Evolutionary conservation across 2,113 vertebrate species (phyloP).

Genomic region (Pedionomus torquatus): DNA sequence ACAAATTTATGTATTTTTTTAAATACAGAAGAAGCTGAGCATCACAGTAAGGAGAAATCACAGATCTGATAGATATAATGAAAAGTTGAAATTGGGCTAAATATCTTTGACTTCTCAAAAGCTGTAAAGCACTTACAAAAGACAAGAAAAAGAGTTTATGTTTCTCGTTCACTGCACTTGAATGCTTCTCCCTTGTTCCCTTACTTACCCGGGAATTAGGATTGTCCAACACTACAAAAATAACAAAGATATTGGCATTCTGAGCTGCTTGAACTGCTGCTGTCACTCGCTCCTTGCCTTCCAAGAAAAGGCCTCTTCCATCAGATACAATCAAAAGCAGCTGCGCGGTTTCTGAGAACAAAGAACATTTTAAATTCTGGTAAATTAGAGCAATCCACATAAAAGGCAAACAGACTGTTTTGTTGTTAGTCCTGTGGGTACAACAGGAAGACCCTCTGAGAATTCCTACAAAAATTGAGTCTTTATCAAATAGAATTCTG

Average conservation of each 20-base stretch:
- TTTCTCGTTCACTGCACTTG: background rate
- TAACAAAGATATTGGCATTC: constrained; percentile 90
- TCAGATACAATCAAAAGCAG: constrained; percentile 94
- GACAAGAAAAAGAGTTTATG: background rate
- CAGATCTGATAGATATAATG: background rate
- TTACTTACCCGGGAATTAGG: constrained; percentile 91
- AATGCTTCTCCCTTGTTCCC: background rate
- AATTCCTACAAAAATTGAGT: too few relatives aligned
- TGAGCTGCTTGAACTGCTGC: constrained; percentile 85
- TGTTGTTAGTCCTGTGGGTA: too few relatives aligned
- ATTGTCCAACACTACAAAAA: constrained; percentile 95
- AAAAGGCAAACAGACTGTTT: background rate
- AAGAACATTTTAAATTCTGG: background rate
- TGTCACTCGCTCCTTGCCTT: constrained; percentile 92
- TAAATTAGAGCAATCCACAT: background rate
- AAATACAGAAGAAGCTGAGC: background rate
- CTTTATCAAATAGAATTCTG: too few relatives aligned
- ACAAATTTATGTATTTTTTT: background rate
- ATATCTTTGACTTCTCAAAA: background rate
- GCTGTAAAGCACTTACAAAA: background rate
- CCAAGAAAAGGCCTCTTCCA: constrained; percentile 93
- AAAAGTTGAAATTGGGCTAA: background rate
- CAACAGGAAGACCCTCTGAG: too few relatives aligned
- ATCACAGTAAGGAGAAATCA: background rate
- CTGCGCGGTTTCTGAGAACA: constrained; percentile 86